Conservation (phyloP, 2,113 vertebrate species). For the Alligator mississippiensis region DNA sequence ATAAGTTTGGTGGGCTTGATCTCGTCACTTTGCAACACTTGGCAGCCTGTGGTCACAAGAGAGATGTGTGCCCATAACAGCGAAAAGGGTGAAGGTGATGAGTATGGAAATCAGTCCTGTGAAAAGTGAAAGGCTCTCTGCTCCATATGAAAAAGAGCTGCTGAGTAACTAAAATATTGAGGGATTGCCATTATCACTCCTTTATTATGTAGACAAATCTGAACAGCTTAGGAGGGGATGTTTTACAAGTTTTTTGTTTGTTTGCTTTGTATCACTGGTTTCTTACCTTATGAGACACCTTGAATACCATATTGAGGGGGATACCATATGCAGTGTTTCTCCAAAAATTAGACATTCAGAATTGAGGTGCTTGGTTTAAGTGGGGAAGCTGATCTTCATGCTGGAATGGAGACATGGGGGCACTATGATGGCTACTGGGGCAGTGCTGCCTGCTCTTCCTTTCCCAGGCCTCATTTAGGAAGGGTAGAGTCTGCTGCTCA, state of each 20-base stretch:
- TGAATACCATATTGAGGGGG: too few species aligned
- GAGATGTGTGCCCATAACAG: constrained; percentile 30
- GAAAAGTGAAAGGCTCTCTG: neutral
- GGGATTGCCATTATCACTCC: neutral
- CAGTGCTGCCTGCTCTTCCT: neutral
- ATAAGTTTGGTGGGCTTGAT: constrained; percentile 21
- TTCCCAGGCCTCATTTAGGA: neutral
- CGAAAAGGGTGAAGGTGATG: neutral
- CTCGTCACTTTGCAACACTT: neutral
- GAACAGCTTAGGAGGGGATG: neutral
- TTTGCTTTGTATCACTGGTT: neutral
- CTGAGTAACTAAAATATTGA: neutral
- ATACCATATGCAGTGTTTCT: too few species aligned
- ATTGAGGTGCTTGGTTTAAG: too few species aligned
- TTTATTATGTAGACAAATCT: neutral
- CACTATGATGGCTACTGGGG: too few species aligned
- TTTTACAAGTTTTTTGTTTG: neutral
- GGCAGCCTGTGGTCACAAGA: neutral
- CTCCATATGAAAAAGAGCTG: neutral
- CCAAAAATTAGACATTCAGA: too few species aligned
- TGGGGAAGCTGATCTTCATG: too few species aligned
- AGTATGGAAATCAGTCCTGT: neutral
- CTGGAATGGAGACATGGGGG: too few species aligned
- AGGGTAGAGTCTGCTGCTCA: neutral
- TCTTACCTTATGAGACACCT: neutral